Base-by-base conservation (phyloP, 1,140 invertebrate genomes). In the Drosophila repletoides region DNA sequence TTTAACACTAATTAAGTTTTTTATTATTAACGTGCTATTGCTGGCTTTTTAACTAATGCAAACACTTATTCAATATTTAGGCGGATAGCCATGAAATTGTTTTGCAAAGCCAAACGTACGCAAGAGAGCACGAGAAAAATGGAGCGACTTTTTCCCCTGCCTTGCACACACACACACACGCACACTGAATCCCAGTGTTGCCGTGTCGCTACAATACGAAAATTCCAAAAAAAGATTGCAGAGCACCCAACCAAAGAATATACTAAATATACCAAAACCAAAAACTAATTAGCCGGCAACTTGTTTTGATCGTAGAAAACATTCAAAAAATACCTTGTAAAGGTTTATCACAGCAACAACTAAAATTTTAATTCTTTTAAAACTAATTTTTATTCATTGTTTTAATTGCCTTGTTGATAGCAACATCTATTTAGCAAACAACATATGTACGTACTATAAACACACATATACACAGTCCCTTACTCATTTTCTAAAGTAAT, bases 81-180 rank as follows among this genome's bases (percentile, higher is more conserved):
- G 48, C 59, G 36, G 38, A 52, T 75, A 41, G 51, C 34, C 53
- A 75, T 52, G 26, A 71, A 79, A 71, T 34, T 71, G 48, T 66
- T 65, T 64, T 51, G 53, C 49, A 69, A 61, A 79, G 53, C 40
- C 49, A 76, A 79, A 75, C 59, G 71, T 72, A 79, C 71, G 71
- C 67, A 84, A 73, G 74, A 73, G 60, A 74, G 65, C 79, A 83
- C 79, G 79, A 83, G 74, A 79, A 83, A 80, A 83, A 74, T 83
- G 65, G 74, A 79, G 79, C 79, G 79, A 83, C 83, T 83, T 83
- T 83, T 84, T 71, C 70, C 68, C 77, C 59, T 65, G 64, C 74
- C 70, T 73, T 51, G 45, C 79, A 84, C 73, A 81, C 70, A 72
- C 74, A 80, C 75, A 60, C 58, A 58, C 58, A 53, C 67, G 58